Percentiles rank a stretch among this genome's conserved stretches.
These are phyloP conservation scores for Sitobion miscanthi DNA, from an alignment of 1,140 invertebrate genomes.

Conservation along the genomic window DNA sequence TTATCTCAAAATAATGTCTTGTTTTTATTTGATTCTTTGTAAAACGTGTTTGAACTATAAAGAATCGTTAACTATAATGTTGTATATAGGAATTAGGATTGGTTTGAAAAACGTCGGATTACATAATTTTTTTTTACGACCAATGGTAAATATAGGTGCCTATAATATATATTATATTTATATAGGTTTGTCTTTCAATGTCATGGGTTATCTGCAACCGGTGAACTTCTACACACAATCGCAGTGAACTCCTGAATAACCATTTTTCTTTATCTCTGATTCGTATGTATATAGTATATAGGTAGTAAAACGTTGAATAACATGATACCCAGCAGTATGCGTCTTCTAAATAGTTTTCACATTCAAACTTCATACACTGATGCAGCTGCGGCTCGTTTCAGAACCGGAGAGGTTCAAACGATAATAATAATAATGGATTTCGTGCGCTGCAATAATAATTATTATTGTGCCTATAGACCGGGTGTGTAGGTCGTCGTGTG, in stretches of 20 bases:
- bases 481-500: neutral
- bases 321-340: neutral
- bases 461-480: neutral
- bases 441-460: neutral
- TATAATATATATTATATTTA: neutral
- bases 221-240: neutral
- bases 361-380: neutral
- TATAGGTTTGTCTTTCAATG: neutral
- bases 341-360: neutral
- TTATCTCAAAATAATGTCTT: neutral
- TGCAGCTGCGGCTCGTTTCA: neutral
- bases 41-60: neutral
- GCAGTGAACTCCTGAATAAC: neutral
- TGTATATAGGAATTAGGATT: neutral
- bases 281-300: neutral
- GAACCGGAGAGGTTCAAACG: neutral
- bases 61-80: neutral
- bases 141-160: neutral
- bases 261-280: constrained; percentile 24
- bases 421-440: constrained; percentile 6
- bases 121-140: neutral
- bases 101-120: neutral
- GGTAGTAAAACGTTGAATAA: neutral
- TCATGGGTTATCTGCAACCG: neutral
- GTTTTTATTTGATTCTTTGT: neutral